Percentiles rank a stretch among this genome's conserved stretches.
These are phyloP conservation scores for Labia minor DNA, from an alignment of 2,888 invertebrate species.

Conservation along the genomic window DNA sequence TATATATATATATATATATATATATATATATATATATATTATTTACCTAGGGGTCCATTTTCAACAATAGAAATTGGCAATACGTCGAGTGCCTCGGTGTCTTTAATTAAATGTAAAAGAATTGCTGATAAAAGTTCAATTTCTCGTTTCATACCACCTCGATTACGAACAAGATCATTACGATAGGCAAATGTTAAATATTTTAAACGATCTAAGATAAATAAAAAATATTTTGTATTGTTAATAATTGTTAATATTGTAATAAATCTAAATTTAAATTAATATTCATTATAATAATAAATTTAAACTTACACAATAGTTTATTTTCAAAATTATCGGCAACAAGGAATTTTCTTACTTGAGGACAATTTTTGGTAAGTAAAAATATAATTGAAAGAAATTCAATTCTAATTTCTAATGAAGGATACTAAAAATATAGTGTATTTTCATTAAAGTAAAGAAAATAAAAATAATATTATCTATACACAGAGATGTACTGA, in stretches of 20 bases:
- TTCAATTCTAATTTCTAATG: not conserved
- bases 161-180: not conserved
- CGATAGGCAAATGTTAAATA: not conserved
- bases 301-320: not conserved
- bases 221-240: not conserved
- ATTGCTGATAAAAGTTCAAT: not conserved
- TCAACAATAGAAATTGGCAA: not conserved
- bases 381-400: not conserved
- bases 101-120: not conserved
- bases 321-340: not conserved
- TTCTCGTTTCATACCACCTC: conserved; percentile 1
- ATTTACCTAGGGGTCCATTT: not conserved
- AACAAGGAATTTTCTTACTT: not conserved
- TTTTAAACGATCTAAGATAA: not conserved
- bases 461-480: not conserved
- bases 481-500: no score
- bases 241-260: not conserved
- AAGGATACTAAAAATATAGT: conserved; percentile 2
- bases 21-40: no score
- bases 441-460: no score
- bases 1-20: no score
- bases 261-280: no score
- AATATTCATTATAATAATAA: not conserved
- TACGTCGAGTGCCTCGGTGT: not conserved
- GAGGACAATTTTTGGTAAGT: not conserved